Evolutionary conservation across 2,797 vertebrate species (phyloP), one percentile per base, ranked within the genome.

Genomic region (Pachyuromys duprasi): DNA sequence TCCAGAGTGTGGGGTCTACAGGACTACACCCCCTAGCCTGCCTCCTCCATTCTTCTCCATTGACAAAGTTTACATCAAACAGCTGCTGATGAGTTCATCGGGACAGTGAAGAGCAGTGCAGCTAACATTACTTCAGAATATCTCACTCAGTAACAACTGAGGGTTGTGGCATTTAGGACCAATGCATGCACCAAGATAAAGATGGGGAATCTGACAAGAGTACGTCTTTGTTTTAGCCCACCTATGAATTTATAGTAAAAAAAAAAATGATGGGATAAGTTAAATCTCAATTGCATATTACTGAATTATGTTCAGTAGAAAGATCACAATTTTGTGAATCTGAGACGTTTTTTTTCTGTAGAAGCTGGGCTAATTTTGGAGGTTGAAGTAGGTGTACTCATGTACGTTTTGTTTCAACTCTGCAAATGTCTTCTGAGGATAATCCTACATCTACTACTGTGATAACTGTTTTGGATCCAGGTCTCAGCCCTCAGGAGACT

Each of bases 291-390:
- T 81, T 90, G 8, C 20, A 74, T 33, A 94, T 89, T 81, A 65
- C 90, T 86, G 42, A 92, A 55, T 72, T 80, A 39, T 31, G 0
- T 33, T 84, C 15, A n/a, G 11, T 80, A 87, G 78, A 74, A 95
- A 88, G 55, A 90, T 55, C 3, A 33, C 1, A 45, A 18, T 55
- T 84, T 92, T 70, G 63, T 78, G 24, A 87, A 92, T 33, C 4
- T 92, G 72, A 93, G 62, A 55, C 62, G n/a, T 49, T 49, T 57
- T 88, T 75, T 97, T 93, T 72, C 76, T 88, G 2, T 65, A 76
- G 91, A 83, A 81, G 9, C 24, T 62, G n/a, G 28, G 24, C 42
- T 53, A 13, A 5, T 67, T 90, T 83, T 83, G 31, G 65, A 75
- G 45, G 12, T 83, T 87, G 92, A 92, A 49, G n/a, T 55, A 76